These are phyloP conservation scores for Siniperca scherzeri DNA, from an alignment of 2,797 vertebrate genomes.

Conservation along the genomic window DNA sequence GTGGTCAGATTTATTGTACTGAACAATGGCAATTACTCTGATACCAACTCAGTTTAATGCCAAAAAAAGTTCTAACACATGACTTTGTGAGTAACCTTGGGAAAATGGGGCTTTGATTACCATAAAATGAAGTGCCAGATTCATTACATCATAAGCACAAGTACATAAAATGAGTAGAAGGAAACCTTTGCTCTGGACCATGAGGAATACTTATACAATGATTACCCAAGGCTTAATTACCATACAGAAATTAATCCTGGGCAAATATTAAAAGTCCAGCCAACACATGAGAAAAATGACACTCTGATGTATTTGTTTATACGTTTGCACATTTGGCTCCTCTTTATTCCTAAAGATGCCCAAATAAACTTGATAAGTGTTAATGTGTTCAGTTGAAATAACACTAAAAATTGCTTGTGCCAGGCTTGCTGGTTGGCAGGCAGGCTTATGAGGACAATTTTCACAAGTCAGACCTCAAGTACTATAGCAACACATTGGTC, in stretches of 20 bases:
- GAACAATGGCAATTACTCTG: conserved; percentile 66
- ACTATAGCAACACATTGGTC: conserved; percentile 42
- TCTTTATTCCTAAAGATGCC: conserved; percentile 29
- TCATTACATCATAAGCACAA: conserved; percentile 75
- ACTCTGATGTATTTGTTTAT: conserved; percentile 46
- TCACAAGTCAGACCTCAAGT: conserved; percentile 37
- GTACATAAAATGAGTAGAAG: conserved; percentile 71
- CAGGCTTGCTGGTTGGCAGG: neutral
- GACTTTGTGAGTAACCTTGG: conserved; percentile 78
- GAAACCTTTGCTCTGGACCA: conserved; percentile 64
- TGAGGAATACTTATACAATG: conserved; percentile 59
- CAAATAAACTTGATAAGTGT: conserved; percentile 26
- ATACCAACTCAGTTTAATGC: conserved; percentile 59
- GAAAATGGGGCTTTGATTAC: conserved; percentile 76
- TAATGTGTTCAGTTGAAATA: conserved; percentile 23
- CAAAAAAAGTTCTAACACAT: conserved; percentile 40
- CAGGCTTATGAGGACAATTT: conserved; percentile 1
- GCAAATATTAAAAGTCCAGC: conserved; percentile 39
- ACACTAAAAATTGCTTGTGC: conserved; percentile 15
- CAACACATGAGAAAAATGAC: conserved; percentile 24
- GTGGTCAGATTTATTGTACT: conserved; percentile 61
- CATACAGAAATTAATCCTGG: conserved; percentile 60
- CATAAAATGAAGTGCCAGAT: conserved; percentile 81
- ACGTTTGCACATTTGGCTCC: conserved; percentile 25
- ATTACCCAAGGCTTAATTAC: conserved; percentile 73